These are phyloP conservation scores for Capreolus pygargus DNA, from an alignment of 2,113 vertebrate species.

Conservation along the genomic window DNA sequence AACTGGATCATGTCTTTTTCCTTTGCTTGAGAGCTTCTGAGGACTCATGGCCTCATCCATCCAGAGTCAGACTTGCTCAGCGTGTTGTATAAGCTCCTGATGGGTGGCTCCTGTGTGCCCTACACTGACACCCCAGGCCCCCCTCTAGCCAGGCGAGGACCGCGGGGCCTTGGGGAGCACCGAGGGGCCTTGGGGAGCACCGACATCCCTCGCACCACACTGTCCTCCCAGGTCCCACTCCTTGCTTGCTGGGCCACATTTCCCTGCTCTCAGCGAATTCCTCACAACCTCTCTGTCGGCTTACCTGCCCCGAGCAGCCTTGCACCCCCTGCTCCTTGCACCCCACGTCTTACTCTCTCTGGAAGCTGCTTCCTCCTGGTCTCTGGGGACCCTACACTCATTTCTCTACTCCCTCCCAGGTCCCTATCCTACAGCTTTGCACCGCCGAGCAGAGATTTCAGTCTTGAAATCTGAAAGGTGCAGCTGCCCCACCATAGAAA, in stretches of 20 bases:
- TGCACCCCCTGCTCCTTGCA: background rate
- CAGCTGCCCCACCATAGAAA: background rate
- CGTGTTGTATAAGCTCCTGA: background rate
- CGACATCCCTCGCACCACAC: no score
- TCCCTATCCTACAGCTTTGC: background rate
- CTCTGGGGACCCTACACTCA: background rate
- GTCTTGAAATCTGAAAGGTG: conserved; percentile 19
- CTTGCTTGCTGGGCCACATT: background rate
- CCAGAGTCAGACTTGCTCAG: background rate
- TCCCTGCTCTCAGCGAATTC: background rate
- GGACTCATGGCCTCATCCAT: background rate
- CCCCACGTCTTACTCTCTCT: background rate
- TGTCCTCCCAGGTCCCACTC: no score
- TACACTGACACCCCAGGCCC: no score
- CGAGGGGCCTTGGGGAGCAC: background rate
- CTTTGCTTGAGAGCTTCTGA: background rate
- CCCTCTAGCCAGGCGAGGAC: background rate
- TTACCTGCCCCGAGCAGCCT: background rate
- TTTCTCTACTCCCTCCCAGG: background rate
- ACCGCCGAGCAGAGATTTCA: background rate
- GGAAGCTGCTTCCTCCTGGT: background rate
- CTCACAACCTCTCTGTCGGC: background rate
- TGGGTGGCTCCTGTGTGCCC: background rate
- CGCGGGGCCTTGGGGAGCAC: background rate
- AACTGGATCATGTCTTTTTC: background rate